Conservation (phyloP, 2,888 invertebrate genomes). For the Agrotis segetum region DNA sequence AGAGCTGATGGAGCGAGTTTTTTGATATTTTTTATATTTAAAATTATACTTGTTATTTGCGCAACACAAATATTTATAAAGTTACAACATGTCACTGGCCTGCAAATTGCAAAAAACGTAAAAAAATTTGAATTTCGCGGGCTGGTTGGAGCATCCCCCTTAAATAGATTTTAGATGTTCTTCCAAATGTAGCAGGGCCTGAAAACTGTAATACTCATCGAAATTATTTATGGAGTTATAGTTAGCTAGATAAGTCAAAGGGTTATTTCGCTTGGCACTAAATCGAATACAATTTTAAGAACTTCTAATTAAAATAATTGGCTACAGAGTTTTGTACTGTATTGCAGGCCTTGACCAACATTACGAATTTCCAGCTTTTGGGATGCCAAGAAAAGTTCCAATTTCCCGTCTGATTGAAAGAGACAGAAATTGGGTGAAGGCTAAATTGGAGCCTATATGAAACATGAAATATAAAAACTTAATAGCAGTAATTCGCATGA, state of each 20-base stretch:
- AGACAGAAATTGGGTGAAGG: conserved; percentile 20
- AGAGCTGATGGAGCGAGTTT: no score
- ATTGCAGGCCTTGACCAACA: conserved; percentile 44
- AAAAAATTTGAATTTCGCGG: no score
- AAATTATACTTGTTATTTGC: no score
- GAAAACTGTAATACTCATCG: background rate
- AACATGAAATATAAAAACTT: background rate
- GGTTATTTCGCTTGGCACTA: conserved; percentile 22
- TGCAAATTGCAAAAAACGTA: no score
- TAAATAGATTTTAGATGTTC: background rate
- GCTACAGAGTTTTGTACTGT: conserved; percentile 11
- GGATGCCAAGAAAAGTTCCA: conserved; percentile 23
- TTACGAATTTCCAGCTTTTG: conserved; percentile 11
- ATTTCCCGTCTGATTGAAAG: conserved; percentile 17
- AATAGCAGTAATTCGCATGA: no score
- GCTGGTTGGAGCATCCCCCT: no score
- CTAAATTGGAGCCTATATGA: background rate
- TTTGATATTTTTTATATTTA: no score
- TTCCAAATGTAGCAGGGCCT: conserved; percentile 5
- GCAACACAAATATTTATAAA: no score
- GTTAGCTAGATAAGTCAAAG: conserved; percentile 5
- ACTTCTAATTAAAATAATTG: conserved; percentile 28
- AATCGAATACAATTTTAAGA: conserved; percentile 15
- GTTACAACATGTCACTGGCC: no score
- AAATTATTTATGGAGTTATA: background rate